phyloP scores from a whole-genome alignment of 2,888 invertebrate genomes.

The Pyrocoelia pectoralis region DNA sequence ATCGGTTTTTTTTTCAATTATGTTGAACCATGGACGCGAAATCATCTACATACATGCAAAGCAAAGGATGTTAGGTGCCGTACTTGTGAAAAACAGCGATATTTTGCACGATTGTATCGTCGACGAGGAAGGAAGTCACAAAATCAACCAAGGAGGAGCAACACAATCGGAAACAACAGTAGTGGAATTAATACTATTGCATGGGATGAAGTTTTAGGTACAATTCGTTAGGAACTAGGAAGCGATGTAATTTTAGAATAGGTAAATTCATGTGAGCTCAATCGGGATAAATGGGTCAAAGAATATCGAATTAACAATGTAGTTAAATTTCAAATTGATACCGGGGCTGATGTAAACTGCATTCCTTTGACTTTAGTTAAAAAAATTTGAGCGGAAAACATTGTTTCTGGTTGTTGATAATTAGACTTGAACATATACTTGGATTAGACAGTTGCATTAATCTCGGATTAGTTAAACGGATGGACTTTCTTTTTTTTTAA shows the following conservation, averaged over 20 bases:
- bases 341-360: neutral
- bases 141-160: too few relatives aligned
- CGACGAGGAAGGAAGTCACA: too few relatives aligned
- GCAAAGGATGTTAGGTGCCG: too few relatives aligned
- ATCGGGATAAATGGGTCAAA: neutral
- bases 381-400: neutral
- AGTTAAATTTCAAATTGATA: neutral
- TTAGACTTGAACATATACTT: neutral
- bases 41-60: too few relatives aligned
- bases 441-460: neutral
- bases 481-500: too few relatives aligned
- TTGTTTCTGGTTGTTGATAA: neutral
- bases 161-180: too few relatives aligned
- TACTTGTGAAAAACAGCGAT: too few relatives aligned
- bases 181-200: too few relatives aligned
- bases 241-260: neutral
- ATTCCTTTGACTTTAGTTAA: neutral
- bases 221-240: neutral
- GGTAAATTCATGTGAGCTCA: neutral
- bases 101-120: too few relatives aligned
- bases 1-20: too few relatives aligned
- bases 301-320: neutral
- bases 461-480: constrained; percentile 2
- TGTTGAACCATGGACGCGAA: too few relatives aligned
- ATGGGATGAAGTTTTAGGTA: neutral